Percentiles rank a stretch among this genome's conserved stretches.
These are phyloP conservation scores for Ceraclea dissimilis DNA, from an alignment of 2,888 invertebrate genomes.

Conservation along the genomic window DNA sequence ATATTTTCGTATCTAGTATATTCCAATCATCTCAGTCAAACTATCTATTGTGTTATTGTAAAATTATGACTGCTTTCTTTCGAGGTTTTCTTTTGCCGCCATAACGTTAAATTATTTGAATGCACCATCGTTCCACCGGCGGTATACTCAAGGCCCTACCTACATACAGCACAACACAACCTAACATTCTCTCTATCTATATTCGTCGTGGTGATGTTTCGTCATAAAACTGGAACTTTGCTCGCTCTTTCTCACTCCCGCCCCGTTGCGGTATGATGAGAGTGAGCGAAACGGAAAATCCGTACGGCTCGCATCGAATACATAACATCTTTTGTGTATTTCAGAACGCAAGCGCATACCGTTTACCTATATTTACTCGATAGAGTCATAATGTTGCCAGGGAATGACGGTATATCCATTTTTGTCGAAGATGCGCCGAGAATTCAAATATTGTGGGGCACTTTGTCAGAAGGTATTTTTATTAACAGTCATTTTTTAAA, in stretches of 20 bases:
- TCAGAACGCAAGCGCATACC: constrained; percentile 16
- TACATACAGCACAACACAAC: too few species aligned
- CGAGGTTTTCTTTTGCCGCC: too few species aligned
- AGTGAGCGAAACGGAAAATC: background rate
- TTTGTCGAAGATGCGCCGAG: background rate
- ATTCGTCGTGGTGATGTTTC: background rate
- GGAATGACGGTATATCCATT: background rate
- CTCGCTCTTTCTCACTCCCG: background rate
- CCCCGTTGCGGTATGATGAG: background rate
- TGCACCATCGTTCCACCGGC: background rate
- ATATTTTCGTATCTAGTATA: too few species aligned
- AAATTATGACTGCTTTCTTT: too few species aligned
- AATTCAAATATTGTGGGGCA: too few species aligned
- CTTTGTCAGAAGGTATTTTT: too few species aligned
- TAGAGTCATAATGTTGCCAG: background rate
- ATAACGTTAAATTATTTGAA: background rate
- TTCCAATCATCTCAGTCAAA: too few species aligned
- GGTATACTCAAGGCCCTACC: background rate
- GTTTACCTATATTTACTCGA: constrained; percentile 3
- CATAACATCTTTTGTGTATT: background rate
- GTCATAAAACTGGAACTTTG: constrained; percentile 21
- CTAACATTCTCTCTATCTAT: background rate
- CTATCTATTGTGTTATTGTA: too few species aligned
- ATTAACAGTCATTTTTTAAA: too few species aligned
- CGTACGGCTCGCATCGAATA: background rate